phyloP scores from a whole-genome alignment of 2,888 invertebrate species.

The Endomychus coccineus region DNA sequence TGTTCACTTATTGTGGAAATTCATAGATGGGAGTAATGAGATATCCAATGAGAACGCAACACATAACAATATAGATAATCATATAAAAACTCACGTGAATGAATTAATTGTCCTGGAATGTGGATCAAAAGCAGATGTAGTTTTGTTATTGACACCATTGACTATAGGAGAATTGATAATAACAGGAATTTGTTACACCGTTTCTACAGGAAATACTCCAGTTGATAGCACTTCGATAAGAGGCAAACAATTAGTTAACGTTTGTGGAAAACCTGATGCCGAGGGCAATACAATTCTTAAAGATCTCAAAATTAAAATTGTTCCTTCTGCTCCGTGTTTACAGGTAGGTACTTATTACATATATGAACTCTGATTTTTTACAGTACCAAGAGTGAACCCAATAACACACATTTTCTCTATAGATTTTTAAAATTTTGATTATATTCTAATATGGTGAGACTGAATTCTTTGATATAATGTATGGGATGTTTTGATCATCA shows the following conservation, averaged over 20 bases:
- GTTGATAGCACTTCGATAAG: constrained; percentile 46
- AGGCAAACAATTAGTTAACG: constrained; percentile 49
- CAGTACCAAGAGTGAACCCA: too few species aligned
- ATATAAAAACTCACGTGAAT: constrained; percentile 53
- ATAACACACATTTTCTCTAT: too few species aligned
- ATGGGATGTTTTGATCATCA: too few species aligned
- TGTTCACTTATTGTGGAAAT: constrained; percentile 67
- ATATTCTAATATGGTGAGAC: too few species aligned
- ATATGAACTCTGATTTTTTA: too few species aligned
- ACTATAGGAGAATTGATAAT: constrained; percentile 66
- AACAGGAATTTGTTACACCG: constrained; percentile 54
- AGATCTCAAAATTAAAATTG: constrained; percentile 65
- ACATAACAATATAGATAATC: constrained; percentile 39
- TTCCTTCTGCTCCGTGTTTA: constrained; percentile 73
- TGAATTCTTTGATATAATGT: too few species aligned
- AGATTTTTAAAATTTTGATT: too few species aligned
- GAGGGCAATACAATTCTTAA: constrained; percentile 46
- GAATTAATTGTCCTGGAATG: constrained; percentile 52
- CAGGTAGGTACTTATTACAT: constrained; percentile 64
- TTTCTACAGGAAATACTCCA: constrained; percentile 31
- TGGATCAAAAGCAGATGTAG: constrained; percentile 54
- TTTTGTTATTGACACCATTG: constrained; percentile 66
- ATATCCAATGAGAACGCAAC: constrained; percentile 35
- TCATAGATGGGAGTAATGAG: constrained; percentile 44
- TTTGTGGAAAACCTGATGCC: constrained; percentile 14